phyloP scores from a whole-genome alignment of 2,113 vertebrate genomes.

The Beaufortia kweichowensis region DNA sequence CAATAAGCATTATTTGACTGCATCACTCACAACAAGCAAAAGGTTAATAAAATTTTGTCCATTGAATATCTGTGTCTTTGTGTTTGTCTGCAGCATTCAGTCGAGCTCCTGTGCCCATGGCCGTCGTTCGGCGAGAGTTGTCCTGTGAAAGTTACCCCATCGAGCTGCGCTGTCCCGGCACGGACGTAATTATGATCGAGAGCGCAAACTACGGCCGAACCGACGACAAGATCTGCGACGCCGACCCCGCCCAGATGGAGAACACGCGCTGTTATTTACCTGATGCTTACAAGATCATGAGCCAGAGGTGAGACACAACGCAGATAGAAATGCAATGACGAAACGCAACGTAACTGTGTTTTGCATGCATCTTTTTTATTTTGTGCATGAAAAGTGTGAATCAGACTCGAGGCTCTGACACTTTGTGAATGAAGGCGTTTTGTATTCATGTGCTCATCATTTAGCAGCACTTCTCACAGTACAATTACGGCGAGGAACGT shows the following conservation, averaged over 20 bases:
- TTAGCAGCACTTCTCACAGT: background rate
- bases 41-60: too few species aligned
- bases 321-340: background rate
- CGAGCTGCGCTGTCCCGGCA: slow-evolving; percentile 95
- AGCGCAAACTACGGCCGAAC: slow-evolving; percentile 98
- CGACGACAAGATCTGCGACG: slow-evolving; percentile 97
- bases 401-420: background rate
- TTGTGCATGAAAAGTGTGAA: too few species aligned
- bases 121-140: slow-evolving; percentile 94
- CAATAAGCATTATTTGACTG: too few species aligned
- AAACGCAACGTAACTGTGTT: too few species aligned
- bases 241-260: slow-evolving; percentile 98
- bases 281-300: slow-evolving; percentile 99
- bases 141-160: slow-evolving; percentile 98
- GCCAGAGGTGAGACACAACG: slow-evolving; percentile 83
- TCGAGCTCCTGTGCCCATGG: slow-evolving; percentile 95
- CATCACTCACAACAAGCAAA: too few species aligned
- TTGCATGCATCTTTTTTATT: too few species aligned
- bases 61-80: background rate
- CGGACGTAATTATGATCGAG: slow-evolving; percentile 99
- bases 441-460: slow-evolving; percentile 2
- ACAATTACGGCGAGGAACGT: background rate
- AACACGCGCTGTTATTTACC: slow-evolving; percentile 98
- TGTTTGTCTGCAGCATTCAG: slow-evolving; percentile 83
- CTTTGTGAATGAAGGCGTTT: background rate